phyloP scores from a whole-genome alignment of 2,888 invertebrate genomes.

The Diloba caeruleocephala region DNA sequence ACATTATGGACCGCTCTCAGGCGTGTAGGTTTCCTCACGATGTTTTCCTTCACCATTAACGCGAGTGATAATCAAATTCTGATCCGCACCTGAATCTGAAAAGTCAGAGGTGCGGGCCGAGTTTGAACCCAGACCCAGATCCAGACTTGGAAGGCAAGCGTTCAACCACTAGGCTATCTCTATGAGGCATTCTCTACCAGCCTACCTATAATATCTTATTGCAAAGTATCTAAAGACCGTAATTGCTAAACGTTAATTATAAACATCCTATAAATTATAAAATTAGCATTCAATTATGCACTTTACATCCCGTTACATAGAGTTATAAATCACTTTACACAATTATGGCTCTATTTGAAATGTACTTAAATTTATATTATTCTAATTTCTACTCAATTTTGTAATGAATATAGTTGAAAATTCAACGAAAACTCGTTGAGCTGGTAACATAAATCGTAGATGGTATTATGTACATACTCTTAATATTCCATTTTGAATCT shows the following conservation, averaged over 20 bases:
- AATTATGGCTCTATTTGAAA: slow-evolving; percentile 15
- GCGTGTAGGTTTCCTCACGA: no score
- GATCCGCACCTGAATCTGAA: no score
- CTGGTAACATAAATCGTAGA: not conserved
- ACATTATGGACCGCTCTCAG: no score
- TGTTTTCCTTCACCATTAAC: no score
- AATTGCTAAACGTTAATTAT: slow-evolving; percentile 19
- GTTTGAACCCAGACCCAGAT: no score
- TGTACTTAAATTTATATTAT: not conserved
- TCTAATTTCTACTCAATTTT: not conserved
- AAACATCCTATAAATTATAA: slow-evolving; percentile 12
- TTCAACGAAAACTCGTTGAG: no score
- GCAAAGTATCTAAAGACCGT: slow-evolving; percentile 9
- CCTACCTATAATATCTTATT: slow-evolving; percentile 14
- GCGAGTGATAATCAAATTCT: no score
- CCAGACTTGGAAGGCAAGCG: no score
- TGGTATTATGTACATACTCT: not conserved
- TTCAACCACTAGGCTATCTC: no score
- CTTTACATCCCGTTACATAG: slow-evolving; percentile 13
- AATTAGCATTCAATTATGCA: slow-evolving; percentile 20
- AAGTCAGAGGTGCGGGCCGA: no score
- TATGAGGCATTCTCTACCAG: no score
- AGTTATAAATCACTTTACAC: slow-evolving; percentile 22
- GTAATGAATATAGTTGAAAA: not conserved
- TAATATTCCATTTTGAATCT: slow-evolving; percentile 8